Evolutionary conservation across 2,113 vertebrate species (phyloP).

Genomic region (Gulo gulo): DNA sequence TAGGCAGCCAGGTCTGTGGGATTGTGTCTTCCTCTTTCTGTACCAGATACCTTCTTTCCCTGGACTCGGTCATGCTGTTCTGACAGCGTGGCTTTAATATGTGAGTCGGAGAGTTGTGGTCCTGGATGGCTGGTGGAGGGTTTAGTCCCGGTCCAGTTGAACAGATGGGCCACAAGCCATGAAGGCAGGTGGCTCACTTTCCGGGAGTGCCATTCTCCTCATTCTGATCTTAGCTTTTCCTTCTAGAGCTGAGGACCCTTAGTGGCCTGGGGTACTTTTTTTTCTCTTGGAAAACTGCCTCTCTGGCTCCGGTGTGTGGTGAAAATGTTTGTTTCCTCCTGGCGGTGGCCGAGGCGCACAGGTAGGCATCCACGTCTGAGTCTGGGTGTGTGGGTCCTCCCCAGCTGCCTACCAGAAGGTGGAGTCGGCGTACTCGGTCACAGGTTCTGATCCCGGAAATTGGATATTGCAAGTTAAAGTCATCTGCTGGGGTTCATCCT

Average conservation of each 20-base stretch:
- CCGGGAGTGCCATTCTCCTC: background rate
- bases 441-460: background rate
- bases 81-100: background rate
- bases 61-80: background rate
- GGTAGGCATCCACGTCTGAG: background rate
- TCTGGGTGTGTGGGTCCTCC: background rate
- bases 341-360: background rate
- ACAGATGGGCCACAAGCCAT: background rate
- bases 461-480: background rate
- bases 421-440: accelerated
- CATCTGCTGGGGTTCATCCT: background rate
- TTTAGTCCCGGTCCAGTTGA: background rate
- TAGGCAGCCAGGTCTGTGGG: background rate
- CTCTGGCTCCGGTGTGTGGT: background rate
- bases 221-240: background rate
- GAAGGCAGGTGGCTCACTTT: background rate
- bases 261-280: background rate
- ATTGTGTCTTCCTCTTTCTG: background rate
- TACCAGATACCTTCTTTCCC: background rate
- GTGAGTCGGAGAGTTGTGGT: background rate
- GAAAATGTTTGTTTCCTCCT: constrained; percentile 19
- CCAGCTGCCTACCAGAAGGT: background rate
- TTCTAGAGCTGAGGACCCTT: background rate
- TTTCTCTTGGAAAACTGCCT: background rate
- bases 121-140: background rate